Evolutionary conservation across 2,113 vertebrate genomes (phyloP).

Genomic region (Tinamus guttatus): DNA sequence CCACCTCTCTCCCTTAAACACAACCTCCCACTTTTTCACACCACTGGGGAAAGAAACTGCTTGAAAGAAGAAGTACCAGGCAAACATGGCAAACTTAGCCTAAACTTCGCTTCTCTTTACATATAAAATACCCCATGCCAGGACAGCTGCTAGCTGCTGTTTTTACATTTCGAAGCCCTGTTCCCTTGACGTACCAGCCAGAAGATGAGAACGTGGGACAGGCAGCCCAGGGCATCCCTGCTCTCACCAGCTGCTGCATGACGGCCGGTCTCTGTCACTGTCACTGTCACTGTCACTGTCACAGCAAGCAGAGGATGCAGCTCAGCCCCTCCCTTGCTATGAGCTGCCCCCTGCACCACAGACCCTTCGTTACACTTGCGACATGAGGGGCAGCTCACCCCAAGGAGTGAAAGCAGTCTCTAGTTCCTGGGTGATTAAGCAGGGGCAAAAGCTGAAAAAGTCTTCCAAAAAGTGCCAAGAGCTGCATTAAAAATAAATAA

Average conservation of each 20-base stretch:
- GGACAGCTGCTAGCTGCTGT: neutral
- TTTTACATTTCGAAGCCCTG: neutral
- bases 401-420: neutral
- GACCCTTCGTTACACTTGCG: neutral
- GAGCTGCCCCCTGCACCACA: fast-evolving
- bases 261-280: too few species aligned
- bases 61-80: neutral
- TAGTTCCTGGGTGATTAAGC: neutral
- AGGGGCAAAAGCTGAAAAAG: neutral
- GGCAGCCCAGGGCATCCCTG: fast-evolving
- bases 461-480: neutral
- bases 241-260: fast-evolving
- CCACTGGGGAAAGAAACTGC: neutral
- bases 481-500: neutral
- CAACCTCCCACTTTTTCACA: neutral
- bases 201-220: neutral
- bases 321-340: fast-evolving
- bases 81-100: neutral
- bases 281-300: fast-evolving
- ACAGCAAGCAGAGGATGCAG: neutral
- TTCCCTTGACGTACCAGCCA: neutral
- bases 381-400: neutral
- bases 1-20: too few species aligned
- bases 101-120: neutral
- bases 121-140: neutral